phyloP scores from a whole-genome alignment of 2,888 invertebrate species.

The Antheraea assamensis region DNA sequence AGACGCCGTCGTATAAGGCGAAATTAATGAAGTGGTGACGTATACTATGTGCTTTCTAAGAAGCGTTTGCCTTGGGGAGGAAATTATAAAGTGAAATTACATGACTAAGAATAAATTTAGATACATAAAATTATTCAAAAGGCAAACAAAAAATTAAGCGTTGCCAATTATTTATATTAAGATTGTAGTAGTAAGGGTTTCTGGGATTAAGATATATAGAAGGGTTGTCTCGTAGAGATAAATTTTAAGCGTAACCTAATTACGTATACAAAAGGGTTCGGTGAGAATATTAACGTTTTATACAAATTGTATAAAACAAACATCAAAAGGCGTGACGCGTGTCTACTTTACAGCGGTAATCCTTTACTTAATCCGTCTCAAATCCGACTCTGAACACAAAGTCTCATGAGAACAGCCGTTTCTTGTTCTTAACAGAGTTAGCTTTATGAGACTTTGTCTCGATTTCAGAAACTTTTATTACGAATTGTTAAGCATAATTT shows the following conservation, averaged over 20 bases:
- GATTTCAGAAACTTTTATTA: constrained; percentile 15
- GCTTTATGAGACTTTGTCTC: constrained; percentile 17
- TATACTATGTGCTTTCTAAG: neutral
- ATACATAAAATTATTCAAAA: neutral
- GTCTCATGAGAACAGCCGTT: constrained; percentile 21
- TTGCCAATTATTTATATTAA: neutral
- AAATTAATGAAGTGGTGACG: neutral
- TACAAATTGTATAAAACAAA: constrained; percentile 19
- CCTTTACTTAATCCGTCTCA: constrained; percentile 18
- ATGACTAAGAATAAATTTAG: neutral
- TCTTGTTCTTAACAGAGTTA: constrained; percentile 14
- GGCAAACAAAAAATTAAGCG: neutral
- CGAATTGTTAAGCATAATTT: neutral
- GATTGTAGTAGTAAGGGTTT: neutral
- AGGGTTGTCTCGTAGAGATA: constrained; percentile 9
- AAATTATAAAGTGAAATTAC: neutral
- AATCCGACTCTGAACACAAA: constrained; percentile 14
- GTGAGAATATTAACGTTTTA: constrained; percentile 21
- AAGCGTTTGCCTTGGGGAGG: neutral
- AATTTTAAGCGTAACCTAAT: constrained; percentile 9
- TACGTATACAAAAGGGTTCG: constrained; percentile 15
- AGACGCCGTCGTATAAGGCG: neutral
- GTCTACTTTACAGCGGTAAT: constrained; percentile 20
- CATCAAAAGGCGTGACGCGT: constrained; percentile 23
- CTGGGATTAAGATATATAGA: constrained; percentile 8